Evolutionary conservation across 2,888 invertebrate species (phyloP), one percentile per base, ranked within the genome.

Genomic region (Clitarchus hookeri): DNA sequence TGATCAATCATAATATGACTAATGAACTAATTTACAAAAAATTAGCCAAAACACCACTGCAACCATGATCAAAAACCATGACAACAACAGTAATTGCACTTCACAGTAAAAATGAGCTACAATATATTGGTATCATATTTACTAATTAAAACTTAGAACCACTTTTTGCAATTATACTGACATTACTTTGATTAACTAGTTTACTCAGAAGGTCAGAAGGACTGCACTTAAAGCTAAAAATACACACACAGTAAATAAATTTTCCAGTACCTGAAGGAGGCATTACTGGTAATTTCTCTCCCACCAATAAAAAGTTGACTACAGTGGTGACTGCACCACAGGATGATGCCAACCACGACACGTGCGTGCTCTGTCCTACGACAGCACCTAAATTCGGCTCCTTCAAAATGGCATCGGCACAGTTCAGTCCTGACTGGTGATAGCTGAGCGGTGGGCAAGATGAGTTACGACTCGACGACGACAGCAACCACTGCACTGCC

Each of bases 351-450:
- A 94, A 91, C 93, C 93, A 93, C 6, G 93, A 91, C 85, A 92
- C 91, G 89, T 92, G 92, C 36, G 90, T 91, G 54, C 92, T 91
- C 9, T 91, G 91, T 2, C 92, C 92, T 79, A 93, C 90, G 44
- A 92, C 89, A 84, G 90, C 90, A 85, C 91, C 91, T 19, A 93
- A 91, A 26, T 91, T 91, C 27, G 91, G 91, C 87, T 93, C 92
- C 89, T 93, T 93, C 86, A 95, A 91, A 88, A 95, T 92, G 84
- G 92, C 91, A 88, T 93, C 93, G 53, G 94, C 92, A 89, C 95
- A 94, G 84, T 92, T 92, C 79, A 96, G 88, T 91, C 92, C 89
- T 93, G 89, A 27, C 92, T 92, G 83, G 92, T 92, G 87, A 90
- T 89, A 23, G 92, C 88, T 44, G 92, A 88, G 79, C 91, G 92